Evolutionary conservation across 2,797 vertebrate species (phyloP).

Genomic region (Petrocephalus schoutedeni): DNA sequence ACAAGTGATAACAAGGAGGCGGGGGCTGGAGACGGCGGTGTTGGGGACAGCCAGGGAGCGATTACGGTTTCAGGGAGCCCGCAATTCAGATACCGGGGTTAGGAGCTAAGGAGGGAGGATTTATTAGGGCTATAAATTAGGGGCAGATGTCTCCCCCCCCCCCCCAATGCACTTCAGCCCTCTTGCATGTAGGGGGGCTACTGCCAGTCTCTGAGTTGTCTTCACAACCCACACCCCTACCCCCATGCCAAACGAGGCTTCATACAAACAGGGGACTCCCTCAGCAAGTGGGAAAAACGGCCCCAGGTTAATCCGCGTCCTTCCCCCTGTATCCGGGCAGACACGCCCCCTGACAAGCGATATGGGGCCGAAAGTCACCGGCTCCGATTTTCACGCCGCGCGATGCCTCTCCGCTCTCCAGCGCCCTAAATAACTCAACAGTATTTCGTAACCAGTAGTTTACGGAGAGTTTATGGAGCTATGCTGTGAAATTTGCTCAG

Average conservation of each 20-base stretch:
- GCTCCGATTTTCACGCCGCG: not conserved
- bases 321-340: not conserved
- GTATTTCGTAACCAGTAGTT: not conserved
- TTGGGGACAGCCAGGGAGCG: conserved; percentile 48
- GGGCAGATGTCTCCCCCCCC: conserved; percentile 43
- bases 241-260: not conserved
- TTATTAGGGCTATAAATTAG: conserved; percentile 68
- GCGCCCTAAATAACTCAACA: not conserved
- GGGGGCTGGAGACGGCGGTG: conserved; percentile 30
- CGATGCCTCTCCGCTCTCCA: not conserved
- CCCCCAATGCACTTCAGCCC: conserved; percentile 28
- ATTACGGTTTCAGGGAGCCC: conserved; percentile 66
- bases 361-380: not conserved
- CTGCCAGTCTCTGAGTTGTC: conserved; percentile 27
- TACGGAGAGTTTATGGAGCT: not conserved
- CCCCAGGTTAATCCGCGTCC: not conserved
- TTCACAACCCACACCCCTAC: conserved; percentile 26
- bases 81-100: conserved; percentile 57
- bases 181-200: conserved; percentile 21
- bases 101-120: conserved; percentile 67
- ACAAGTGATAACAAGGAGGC: conserved; percentile 59
- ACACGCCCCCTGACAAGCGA: not conserved
- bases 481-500: conserved; percentile 3
- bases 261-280: not conserved
- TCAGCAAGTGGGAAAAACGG: not conserved